Percentiles rank a stretch among this genome's conserved stretches.
phyloP scores from a whole-genome alignment of 92 coral and sea anemone genomes.

The Epizoanthus stellaris region DNA sequence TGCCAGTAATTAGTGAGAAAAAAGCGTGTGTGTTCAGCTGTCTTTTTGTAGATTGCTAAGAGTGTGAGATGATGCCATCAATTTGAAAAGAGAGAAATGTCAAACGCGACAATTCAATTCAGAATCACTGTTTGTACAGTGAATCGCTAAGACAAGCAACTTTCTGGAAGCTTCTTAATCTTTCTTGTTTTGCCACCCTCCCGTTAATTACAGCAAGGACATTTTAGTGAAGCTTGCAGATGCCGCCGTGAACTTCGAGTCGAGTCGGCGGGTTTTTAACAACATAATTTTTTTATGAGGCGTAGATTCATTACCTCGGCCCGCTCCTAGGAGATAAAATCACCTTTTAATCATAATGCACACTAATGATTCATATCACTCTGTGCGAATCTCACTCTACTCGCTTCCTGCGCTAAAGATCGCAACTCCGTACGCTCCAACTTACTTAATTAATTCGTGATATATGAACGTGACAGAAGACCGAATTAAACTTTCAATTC shows the following conservation, averaged over 20 bases:
- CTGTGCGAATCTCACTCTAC: background rate
- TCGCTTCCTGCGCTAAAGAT: constrained; percentile 16
- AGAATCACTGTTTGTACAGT: constrained; percentile 26
- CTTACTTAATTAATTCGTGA: constrained; percentile 13
- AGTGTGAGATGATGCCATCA: constrained; percentile 2
- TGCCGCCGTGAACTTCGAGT: background rate
- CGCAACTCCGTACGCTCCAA: background rate
- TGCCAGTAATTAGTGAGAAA: constrained; percentile 49
- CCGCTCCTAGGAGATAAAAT: constrained; percentile 29
- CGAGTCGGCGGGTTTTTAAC: constrained; percentile 24
- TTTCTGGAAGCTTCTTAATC: background rate
- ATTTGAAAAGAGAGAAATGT: background rate
- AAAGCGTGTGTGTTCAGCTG: constrained; percentile 36
- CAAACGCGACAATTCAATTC: constrained; percentile 19
- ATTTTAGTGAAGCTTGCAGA: background rate
- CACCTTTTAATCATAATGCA: constrained; percentile 15
- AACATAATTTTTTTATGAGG: background rate
- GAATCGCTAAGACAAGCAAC: constrained; percentile 5
- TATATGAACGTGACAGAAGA: constrained; percentile 17
- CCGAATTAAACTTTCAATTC: background rate
- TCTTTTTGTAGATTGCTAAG: constrained; percentile 17
- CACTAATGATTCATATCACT: background rate
- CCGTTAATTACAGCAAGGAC: constrained; percentile 4
- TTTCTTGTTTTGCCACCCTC: background rate
- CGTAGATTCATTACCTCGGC: background rate